These are phyloP conservation scores for Serinus canaria DNA, from an alignment of 2,113 vertebrate genomes.

Conservation along the genomic window DNA sequence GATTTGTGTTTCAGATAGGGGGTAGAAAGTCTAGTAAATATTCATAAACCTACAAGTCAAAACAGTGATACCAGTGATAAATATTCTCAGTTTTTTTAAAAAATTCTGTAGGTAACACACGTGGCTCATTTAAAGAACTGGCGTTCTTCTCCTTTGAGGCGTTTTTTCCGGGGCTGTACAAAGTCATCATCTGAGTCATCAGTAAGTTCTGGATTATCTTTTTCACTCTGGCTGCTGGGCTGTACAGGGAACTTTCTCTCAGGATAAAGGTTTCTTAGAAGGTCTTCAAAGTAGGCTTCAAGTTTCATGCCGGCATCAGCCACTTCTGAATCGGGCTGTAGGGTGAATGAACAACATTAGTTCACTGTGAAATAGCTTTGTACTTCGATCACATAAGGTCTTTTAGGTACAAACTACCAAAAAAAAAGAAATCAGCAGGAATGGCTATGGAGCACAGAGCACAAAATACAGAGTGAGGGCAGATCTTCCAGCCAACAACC, in stretches of 20 bases:
- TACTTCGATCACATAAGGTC: neutral
- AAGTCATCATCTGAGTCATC: conserved; percentile 79
- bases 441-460: neutral
- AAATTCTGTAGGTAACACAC: neutral
- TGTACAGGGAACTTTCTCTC: conserved; percentile 74
- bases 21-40: conserved; percentile 46
- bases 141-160: conserved; percentile 78
- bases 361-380: neutral
- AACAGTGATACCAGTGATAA: conserved; percentile 52
- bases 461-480: neutral
- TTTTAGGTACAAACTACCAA: neutral
- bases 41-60: conserved; percentile 48
- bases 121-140: conserved; percentile 68
- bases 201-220: conserved; percentile 63
- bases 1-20: neutral
- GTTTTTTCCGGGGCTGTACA: conserved; percentile 80
- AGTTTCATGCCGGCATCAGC: conserved; percentile 80
- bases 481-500: neutral
- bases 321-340: conserved; percentile 82
- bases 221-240: conserved; percentile 58
- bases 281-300: conserved; percentile 79
- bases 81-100: conserved; percentile 18
- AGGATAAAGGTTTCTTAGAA: conserved; percentile 75
- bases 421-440: neutral
- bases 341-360: conserved; percentile 42